These are phyloP conservation scores for Picus viridis DNA, from an alignment of 2,797 vertebrate genomes.

Conservation along the genomic window DNA sequence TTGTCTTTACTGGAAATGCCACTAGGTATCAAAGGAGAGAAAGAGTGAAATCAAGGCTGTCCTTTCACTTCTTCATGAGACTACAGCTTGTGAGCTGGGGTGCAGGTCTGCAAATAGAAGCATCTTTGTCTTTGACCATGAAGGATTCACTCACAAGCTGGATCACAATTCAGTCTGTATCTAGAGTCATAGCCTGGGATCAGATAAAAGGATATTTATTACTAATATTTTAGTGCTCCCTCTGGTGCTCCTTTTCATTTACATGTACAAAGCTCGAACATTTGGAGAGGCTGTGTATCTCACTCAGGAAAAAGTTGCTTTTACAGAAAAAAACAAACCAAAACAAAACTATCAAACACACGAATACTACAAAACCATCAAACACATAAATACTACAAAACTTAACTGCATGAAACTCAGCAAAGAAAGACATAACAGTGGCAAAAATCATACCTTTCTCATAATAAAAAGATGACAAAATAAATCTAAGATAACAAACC, in stretches of 20 bases:
- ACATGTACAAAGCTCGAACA: background rate
- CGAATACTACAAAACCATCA: background rate
- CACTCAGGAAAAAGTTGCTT: background rate
- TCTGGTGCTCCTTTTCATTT: background rate
- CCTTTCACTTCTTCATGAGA: background rate
- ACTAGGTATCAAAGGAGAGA: background rate
- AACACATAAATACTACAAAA: background rate
- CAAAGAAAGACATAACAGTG: background rate
- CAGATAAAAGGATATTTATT: background rate
- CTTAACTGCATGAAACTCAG: background rate
- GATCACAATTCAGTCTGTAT: background rate
- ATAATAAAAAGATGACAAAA: background rate
- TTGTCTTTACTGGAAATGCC: background rate
- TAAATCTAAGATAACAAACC: background rate
- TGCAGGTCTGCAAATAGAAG: background rate
- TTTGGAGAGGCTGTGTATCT: background rate
- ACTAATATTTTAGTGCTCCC: background rate
- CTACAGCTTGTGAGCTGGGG: background rate
- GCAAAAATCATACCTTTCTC: background rate
- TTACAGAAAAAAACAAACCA: background rate
- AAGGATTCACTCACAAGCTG: background rate
- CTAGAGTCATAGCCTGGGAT: background rate
- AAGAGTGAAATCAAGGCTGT: background rate
- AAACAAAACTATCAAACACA: background rate
- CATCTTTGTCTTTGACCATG: background rate